These are phyloP conservation scores for Spheniscus humboldti DNA, from an alignment of 2,797 vertebrate genomes.

Conservation along the genomic window DNA sequence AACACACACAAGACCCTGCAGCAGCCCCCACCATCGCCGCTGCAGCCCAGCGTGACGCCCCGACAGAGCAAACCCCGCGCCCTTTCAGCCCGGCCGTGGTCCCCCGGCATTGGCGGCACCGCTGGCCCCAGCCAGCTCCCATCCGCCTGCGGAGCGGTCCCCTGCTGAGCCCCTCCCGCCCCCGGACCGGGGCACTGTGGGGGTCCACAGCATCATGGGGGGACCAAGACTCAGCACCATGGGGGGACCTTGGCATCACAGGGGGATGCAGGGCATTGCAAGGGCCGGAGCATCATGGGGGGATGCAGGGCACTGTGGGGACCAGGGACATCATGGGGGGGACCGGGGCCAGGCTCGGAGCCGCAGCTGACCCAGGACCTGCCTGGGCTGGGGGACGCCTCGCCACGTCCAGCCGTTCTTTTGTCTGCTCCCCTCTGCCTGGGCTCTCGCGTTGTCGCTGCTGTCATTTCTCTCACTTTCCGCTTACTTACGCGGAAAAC, in stretches of 20 bases:
- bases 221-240: neutral
- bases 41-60: slow-evolving; percentile 37
- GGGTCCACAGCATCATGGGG: neutral
- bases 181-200: neutral
- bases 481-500: neutral
- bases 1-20: neutral
- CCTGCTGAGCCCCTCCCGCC: neutral
- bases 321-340: neutral
- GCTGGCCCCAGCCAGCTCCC: slow-evolving; percentile 33
- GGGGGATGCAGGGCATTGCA: neutral
- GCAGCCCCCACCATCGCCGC: neutral
- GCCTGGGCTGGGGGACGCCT: neutral
- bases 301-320: neutral
- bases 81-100: neutral
- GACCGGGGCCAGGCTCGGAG: accelerated
- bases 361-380: neutral
- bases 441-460: neutral
- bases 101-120: too few species aligned
- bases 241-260: neutral
- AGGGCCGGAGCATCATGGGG: neutral
- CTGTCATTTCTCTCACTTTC: neutral
- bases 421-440: neutral
- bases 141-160: neutral
- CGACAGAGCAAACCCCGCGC: accelerated
- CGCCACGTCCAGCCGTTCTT: neutral